Conservation (phyloP, 2,797 vertebrate genomes). For the Octomys mimax region DNA sequence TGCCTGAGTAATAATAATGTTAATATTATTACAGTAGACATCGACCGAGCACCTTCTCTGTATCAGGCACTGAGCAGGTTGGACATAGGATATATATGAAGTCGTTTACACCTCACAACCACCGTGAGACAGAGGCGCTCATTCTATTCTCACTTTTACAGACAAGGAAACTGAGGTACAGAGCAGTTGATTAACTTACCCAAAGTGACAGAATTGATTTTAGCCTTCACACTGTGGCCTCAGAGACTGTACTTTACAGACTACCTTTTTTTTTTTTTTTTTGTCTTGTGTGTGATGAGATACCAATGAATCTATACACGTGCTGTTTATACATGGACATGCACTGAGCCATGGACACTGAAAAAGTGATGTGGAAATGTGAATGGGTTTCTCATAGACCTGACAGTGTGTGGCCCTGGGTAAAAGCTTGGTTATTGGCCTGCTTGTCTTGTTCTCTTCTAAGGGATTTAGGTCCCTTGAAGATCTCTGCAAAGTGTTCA, state of each 20-base stretch:
- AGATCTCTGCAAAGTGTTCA: not conserved
- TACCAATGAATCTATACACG: not conserved
- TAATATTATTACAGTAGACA: not conserved
- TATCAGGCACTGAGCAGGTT: not conserved
- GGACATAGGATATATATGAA: not conserved
- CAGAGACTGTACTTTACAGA: not conserved
- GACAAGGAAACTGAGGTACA: not conserved
- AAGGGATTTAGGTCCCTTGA: not conserved
- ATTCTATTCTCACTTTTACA: slow-evolving; percentile 2
- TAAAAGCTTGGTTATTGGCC: not conserved
- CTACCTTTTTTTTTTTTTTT: not conserved
- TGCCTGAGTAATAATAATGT: not conserved
- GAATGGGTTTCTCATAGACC: not conserved
- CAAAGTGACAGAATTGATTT: not conserved
- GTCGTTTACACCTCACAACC: not conserved
- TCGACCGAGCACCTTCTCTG: not conserved
- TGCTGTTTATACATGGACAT: rapidly evolving
- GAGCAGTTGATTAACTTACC: not conserved
- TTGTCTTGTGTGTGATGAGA: not conserved
- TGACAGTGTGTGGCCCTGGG: not conserved
- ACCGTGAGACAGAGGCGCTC: not conserved
- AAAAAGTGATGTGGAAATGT: not conserved
- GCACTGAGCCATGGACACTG: not conserved
- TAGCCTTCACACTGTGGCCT: not conserved
- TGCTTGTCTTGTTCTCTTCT: not conserved